These are phyloP conservation scores for Coracopsis vasa DNA, from an alignment of 2,113 vertebrate species.

Conservation along the genomic window DNA sequence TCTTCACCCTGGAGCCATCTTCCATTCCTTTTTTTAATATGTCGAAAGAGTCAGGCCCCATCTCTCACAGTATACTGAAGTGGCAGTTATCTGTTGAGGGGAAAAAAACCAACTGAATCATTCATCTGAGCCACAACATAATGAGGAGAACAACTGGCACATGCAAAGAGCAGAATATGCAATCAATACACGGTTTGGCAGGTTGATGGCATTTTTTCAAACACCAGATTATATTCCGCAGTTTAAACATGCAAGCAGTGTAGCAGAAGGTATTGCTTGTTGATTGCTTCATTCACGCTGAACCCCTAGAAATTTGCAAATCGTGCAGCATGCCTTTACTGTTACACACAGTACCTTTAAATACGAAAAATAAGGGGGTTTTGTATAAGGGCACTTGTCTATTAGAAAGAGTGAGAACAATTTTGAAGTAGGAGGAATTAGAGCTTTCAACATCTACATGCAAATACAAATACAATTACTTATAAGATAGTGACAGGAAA, in stretches of 20 bases:
- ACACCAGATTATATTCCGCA: neutral
- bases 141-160: neutral
- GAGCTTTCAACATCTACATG: conserved; percentile 5
- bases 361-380: neutral
- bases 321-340: neutral
- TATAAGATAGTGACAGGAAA: conserved; percentile 19
- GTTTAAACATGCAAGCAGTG: neutral
- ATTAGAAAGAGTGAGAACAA: conserved; percentile 21
- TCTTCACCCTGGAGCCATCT: neutral
- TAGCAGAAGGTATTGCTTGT: neutral
- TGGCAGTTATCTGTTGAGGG: neutral
- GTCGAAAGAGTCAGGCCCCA: accelerated
- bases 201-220: neutral
- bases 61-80: neutral
- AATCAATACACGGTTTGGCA: neutral
- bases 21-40: neutral
- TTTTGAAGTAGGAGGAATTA: conserved; percentile 20
- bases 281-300: neutral
- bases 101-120: neutral
- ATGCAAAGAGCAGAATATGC: neutral
- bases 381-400: conserved; percentile 34
- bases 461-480: conserved; percentile 37
- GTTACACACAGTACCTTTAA: neutral
- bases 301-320: neutral
- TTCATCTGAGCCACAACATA: neutral